phyloP scores from a whole-genome alignment of 2,113 vertebrate species.

The Sceloporus undulatus region DNA sequence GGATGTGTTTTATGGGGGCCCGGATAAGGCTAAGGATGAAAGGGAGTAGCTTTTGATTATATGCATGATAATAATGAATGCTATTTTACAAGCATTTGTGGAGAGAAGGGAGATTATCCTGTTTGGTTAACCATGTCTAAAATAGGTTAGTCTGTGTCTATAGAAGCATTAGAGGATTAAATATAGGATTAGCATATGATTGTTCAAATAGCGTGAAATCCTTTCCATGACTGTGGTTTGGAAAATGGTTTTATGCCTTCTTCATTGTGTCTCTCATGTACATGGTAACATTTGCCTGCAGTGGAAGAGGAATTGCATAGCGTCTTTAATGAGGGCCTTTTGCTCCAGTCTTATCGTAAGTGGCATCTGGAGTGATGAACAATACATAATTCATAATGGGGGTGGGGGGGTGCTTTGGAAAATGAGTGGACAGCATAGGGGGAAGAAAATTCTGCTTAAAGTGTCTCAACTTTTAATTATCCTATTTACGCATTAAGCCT shows the following conservation, averaged over 20 bases:
- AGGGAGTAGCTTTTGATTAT: constrained; percentile 10
- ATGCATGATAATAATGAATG: constrained; percentile 1
- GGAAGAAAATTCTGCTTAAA: constrained; percentile 28
- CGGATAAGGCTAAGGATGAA: background rate
- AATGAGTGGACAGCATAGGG: constrained; percentile 4
- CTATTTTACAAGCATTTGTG: constrained; percentile 23
- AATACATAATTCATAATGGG: constrained; percentile 42
- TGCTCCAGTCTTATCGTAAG: background rate
- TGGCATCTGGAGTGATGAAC: constrained; percentile 40
- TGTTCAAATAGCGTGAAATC: constrained; percentile 54
- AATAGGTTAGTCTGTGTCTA: constrained; percentile 51
- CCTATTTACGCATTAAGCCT: background rate
- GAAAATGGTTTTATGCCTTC: constrained; percentile 33
- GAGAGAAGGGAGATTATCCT: constrained; percentile 29
- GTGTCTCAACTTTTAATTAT: background rate
- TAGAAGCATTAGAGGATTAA: constrained; percentile 46
- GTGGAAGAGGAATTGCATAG: constrained; percentile 23
- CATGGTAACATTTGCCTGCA: constrained; percentile 26
- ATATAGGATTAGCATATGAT: constrained; percentile 59
- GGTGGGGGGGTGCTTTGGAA: background rate
- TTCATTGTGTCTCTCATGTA: constrained; percentile 31
- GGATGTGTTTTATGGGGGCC: background rate
- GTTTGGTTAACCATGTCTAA: constrained; percentile 48
- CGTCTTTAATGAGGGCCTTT: constrained; percentile 3
- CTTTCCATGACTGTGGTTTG: constrained; percentile 46